phyloP scores from a whole-genome alignment of 2,888 invertebrate species.

The Cinara cedri region DNA sequence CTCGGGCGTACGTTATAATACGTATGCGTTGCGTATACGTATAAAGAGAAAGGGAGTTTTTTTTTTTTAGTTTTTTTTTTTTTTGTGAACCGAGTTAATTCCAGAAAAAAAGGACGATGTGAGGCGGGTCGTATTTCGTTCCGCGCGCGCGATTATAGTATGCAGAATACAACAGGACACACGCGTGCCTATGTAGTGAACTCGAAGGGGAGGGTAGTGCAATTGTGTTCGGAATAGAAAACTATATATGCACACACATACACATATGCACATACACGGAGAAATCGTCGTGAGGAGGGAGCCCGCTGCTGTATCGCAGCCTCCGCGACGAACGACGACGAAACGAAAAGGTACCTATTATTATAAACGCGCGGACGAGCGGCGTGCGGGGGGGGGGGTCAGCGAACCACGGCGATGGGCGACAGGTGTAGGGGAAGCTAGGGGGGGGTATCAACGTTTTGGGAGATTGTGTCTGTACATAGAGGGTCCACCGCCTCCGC shows the following conservation, averaged over 20 bases:
- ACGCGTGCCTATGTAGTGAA: too few relatives aligned
- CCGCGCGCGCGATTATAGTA: too few relatives aligned
- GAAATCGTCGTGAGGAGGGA: too few relatives aligned
- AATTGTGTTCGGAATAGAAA: conserved; percentile 1
- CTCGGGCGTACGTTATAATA: too few relatives aligned
- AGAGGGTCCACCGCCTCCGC: background rate
- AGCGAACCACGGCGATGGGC: background rate
- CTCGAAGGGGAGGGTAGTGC: background rate
- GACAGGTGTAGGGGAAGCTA: background rate
- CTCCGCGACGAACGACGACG: too few relatives aligned
- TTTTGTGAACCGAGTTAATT: background rate
- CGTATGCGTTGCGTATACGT: too few relatives aligned
- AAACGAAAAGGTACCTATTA: too few relatives aligned
- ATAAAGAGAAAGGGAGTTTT: too few relatives aligned
- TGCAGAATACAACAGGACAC: too few relatives aligned
- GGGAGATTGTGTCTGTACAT: conserved; percentile 1
- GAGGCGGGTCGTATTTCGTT: background rate
- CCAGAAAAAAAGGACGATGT: background rate
- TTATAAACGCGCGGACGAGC: too few relatives aligned
- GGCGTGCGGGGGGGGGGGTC: too few relatives aligned
- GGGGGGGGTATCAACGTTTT: background rate
- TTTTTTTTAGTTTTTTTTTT: background rate
- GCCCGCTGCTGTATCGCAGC: background rate
- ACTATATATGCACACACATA: background rate
- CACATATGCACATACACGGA: background rate